Evolutionary conservation across 2,113 vertebrate genomes (phyloP), one percentile per base, ranked within the genome.

Genomic region (Danionella cerebrum): DNA sequence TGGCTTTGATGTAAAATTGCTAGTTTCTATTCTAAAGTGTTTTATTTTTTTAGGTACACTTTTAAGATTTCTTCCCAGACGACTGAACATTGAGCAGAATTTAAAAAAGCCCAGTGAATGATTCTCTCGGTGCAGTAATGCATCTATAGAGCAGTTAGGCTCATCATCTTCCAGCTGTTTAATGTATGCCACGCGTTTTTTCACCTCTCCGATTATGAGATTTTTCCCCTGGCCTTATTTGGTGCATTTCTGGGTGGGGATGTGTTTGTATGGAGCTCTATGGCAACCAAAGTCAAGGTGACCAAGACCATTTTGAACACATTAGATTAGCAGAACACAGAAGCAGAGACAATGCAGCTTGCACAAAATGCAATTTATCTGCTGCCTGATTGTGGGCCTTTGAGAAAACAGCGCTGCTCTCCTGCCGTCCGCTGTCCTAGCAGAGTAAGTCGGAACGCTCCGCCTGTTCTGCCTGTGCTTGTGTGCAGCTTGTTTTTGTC

Each of bases 211-310:
- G 83, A 85, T 86, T 86, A 86, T 85, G 79, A 83, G 84, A 83
- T 84, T 84, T 82, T 51, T 50, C 82, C 79, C 79, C 76, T 80
- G 77, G 82, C 86, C 86, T 88, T 90, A 89, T 90, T 90, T 87
- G 85, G 89, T 84, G 78, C 81, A 85, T 87, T 88, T 87, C 86
- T 87, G 87, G 87, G 87, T 85, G 88, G 84, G 84, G 86, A 89
- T 88, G 64, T 90, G 89, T 89, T 89, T 89, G 87, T 89, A 82
- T 88, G 75, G 78, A 80, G 85, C 79, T 13, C 87, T 83, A 89
- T 89, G 85, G 87, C 86, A 89, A 90, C 89, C 83, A 88, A 88
- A 89, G 87, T 89, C 89, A 90, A 89, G 87, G 87, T 89, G 89
- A 90, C 87, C 87, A 90, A 84, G 86, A 89, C 83, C 87, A 85